These are phyloP conservation scores for Orthonychiurus folsomi DNA, from an alignment of 2,888 invertebrate genomes.

Conservation along the genomic window DNA sequence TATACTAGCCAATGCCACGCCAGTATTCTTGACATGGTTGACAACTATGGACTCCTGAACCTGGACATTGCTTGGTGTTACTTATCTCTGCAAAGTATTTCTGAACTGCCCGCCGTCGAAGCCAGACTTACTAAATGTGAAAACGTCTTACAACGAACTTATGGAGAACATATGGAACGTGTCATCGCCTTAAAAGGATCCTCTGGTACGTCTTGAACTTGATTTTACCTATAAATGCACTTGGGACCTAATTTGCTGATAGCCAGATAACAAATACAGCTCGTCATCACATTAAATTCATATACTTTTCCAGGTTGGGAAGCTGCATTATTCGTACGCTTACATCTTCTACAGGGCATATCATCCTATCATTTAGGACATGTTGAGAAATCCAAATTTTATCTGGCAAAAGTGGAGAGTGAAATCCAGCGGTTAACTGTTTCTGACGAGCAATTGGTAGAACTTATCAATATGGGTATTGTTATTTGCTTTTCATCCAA, in stretches of 20 bases:
- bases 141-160: conserved; percentile 55
- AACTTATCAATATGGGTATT: conserved; percentile 54
- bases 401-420: conserved; percentile 55
- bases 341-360: conserved; percentile 71
- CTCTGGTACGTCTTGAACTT: conserved; percentile 51
- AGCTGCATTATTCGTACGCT: conserved; percentile 62
- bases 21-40: conserved; percentile 58
- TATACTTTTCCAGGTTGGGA: conserved; percentile 65
- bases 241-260: too few relatives aligned
- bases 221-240: too few relatives aligned
- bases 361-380: conserved; percentile 68
- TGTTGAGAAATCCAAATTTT: conserved; percentile 52
- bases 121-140: conserved; percentile 59
- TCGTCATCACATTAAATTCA: conserved; percentile 14
- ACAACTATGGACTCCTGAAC: conserved; percentile 74
- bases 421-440: conserved; percentile 59
- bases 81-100: conserved; percentile 61
- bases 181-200: conserved; percentile 53
- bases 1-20: conserved; percentile 60
- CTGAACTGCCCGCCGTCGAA: conserved; percentile 64
- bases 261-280: too few relatives aligned
- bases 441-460: conserved; percentile 50
- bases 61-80: conserved; percentile 87
- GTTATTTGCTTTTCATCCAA: not conserved
- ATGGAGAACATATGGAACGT: conserved; percentile 58